phyloP scores from a whole-genome alignment of 2,888 invertebrate species.

The Lasioglossum oenotherae region DNA sequence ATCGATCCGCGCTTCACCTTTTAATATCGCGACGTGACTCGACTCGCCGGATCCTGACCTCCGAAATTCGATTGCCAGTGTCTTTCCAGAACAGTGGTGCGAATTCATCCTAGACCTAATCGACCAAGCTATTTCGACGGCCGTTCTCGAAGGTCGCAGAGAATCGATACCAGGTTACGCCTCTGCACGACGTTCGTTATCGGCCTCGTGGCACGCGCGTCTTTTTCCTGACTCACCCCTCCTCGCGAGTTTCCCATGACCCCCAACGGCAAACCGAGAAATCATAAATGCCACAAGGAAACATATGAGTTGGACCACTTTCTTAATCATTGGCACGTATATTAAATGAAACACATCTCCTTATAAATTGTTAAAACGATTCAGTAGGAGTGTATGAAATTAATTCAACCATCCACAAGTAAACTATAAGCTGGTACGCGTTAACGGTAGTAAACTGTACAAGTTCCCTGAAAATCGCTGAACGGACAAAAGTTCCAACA shows the following conservation, averaged over 20 bases:
- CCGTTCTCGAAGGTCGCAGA: constrained; percentile 12
- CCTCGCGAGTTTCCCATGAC: background rate
- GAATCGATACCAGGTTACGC: constrained; percentile 22
- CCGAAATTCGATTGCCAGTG: background rate
- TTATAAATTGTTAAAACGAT: background rate
- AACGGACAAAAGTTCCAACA: background rate
- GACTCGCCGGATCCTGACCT: background rate
- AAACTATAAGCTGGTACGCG: no score
- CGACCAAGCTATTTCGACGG: constrained; percentile 13
- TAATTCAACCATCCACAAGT: no score
- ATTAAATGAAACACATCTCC: background rate
- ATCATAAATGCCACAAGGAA: background rate
- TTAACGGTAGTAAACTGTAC: no score
- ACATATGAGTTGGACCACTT: no score
- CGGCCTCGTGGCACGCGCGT: constrained; percentile 7
- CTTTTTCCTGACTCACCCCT: background rate
- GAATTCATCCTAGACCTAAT: constrained; percentile 6
- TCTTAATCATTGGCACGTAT: no score
- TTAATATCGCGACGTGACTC: background rate
- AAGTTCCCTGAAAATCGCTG: background rate
- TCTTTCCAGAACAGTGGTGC: background rate
- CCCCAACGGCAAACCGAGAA: background rate
- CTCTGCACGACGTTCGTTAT: constrained; percentile 4
- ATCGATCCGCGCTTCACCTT: background rate
- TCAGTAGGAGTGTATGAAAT: no score